Conservation (phyloP, 2,113 vertebrate species). For the Pelobates fuscus region DNA sequence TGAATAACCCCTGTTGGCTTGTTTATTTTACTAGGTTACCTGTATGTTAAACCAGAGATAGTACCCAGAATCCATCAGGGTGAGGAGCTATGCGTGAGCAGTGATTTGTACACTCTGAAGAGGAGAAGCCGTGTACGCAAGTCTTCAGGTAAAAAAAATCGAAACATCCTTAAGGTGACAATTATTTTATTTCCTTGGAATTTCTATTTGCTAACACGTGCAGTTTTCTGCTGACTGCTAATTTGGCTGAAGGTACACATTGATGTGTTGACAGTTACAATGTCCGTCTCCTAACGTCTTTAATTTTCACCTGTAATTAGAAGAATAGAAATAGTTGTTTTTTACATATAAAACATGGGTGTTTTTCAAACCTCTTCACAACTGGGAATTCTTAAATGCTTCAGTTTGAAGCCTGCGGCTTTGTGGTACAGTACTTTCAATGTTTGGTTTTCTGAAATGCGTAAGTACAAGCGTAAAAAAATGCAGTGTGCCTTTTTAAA, state of each 20-base stretch:
- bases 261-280: not conserved
- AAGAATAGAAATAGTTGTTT: no score
- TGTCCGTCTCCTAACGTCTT: not conserved
- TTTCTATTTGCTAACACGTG: not conserved
- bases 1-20: no score
- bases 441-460: no score
- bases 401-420: no score
- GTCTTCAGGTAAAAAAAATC: not conserved
- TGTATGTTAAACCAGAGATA: slow-evolving; percentile 41
- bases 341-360: no score
- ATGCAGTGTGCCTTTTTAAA: no score
- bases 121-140: not conserved
- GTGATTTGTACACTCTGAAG: slow-evolving; percentile 19
- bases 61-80: slow-evolving; percentile 28
- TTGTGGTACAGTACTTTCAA: no score
- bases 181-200: not conserved
- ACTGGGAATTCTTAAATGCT: no score
- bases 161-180: no score
- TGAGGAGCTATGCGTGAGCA: slow-evolving; percentile 39
- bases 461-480: no score
- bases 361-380: no score
- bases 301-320: no score
- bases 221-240: not conserved
- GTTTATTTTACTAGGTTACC: slow-evolving; percentile 17
- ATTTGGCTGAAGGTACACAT: not conserved